phyloP scores from a whole-genome alignment of 2,797 vertebrate genomes.

The Coregonus ussuriensis region DNA sequence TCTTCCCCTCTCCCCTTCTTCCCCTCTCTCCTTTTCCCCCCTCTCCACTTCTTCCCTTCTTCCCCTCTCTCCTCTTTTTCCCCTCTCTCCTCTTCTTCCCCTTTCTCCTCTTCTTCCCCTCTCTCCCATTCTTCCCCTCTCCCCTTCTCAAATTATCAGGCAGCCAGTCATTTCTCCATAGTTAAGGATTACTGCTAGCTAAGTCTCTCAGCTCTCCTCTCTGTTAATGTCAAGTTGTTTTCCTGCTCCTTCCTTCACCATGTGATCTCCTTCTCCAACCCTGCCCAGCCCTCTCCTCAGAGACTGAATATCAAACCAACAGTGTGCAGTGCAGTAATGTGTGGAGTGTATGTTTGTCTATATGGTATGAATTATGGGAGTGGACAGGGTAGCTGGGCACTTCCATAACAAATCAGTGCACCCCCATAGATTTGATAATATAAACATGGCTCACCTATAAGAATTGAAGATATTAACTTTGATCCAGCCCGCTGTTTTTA shows the following conservation, averaged over 20 bases:
- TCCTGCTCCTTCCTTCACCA: background rate
- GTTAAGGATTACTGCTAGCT: background rate
- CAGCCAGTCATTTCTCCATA: background rate
- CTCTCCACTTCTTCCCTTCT: background rate
- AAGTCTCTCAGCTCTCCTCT: background rate
- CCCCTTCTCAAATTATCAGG: background rate
- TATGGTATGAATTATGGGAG: background rate
- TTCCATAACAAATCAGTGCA: background rate
- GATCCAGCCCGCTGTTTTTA: background rate
- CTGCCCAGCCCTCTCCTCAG: background rate
- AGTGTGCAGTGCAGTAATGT: background rate
- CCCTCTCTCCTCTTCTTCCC: background rate
- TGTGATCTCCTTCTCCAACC: slow-evolving; percentile 8
- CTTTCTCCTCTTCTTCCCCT: background rate
- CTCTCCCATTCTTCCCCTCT: background rate
- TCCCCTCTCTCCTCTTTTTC: background rate
- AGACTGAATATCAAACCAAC: background rate
- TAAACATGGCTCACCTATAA: background rate
- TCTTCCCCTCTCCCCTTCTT: too few relatives aligned
- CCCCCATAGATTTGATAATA: background rate
- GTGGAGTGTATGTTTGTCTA: too few relatives aligned
- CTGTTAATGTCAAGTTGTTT: background rate
- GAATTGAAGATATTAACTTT: background rate
- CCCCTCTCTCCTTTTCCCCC: background rate
- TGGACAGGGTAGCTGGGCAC: background rate